phyloP scores from a whole-genome alignment of 1,140 invertebrate genomes.

The Drosophila bocki region DNA sequence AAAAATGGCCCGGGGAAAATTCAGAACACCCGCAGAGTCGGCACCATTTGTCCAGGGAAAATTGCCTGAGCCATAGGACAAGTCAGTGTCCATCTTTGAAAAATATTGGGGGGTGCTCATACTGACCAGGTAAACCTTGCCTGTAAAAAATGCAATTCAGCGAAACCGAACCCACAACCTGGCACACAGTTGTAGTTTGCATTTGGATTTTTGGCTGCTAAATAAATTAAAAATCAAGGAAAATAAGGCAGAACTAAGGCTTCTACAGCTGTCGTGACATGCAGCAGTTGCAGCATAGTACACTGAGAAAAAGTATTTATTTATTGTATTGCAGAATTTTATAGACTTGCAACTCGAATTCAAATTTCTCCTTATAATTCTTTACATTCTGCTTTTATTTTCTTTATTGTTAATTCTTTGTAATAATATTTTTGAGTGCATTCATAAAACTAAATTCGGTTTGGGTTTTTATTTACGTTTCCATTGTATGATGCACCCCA shows the following conservation, averaged over 20 bases:
- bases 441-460: slow-evolving; percentile 66
- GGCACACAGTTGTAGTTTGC: slow-evolving; percentile 18
- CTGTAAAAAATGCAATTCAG: slow-evolving; percentile 37
- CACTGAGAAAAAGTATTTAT: not conserved
- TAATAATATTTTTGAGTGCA: slow-evolving; percentile 12
- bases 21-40: not conserved
- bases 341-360: too few species aligned
- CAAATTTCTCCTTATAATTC: too few species aligned
- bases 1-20: slow-evolving; percentile 51
- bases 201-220: slow-evolving; percentile 42
- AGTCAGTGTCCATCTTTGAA: slow-evolving; percentile 29
- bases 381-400: too few species aligned
- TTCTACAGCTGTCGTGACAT: slow-evolving; percentile 20
- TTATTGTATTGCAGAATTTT: not conserved
- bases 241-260: slow-evolving; percentile 6
- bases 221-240: slow-evolving; percentile 44
- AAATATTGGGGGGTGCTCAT: not conserved
- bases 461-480: slow-evolving; percentile 72
- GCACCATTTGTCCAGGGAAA: slow-evolving; percentile 26
- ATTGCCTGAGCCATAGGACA: slow-evolving; percentile 56
- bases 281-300: slow-evolving; percentile 8
- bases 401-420: not conserved
- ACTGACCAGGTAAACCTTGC: slow-evolving; percentile 24
- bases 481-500: slow-evolving; percentile 8
- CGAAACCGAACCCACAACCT: slow-evolving; percentile 6